phyloP scores from a whole-genome alignment of 2,113 vertebrate species.

The Anas platyrhynchos region DNA sequence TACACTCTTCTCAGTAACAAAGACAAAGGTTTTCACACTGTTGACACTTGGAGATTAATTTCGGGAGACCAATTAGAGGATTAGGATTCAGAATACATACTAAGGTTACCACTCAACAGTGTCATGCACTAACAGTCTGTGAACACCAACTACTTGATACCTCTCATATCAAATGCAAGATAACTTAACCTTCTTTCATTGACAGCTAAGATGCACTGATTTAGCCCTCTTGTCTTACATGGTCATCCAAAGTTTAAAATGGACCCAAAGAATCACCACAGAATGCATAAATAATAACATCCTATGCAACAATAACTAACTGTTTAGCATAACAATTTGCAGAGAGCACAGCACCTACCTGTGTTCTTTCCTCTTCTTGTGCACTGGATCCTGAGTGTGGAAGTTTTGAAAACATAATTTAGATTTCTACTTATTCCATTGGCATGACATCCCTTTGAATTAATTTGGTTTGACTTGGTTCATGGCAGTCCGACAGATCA shows the following conservation, averaged over 20 bases:
- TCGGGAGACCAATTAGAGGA: background rate
- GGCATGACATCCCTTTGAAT: background rate
- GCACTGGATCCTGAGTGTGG: background rate
- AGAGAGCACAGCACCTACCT: background rate
- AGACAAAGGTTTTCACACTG: background rate
- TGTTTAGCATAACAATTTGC: background rate
- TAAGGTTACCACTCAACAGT: background rate
- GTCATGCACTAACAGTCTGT: background rate
- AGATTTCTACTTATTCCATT: background rate
- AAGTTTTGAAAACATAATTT: background rate
- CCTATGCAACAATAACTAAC: background rate
- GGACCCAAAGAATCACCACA: background rate
- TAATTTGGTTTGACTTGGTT: slow-evolving; percentile 27
- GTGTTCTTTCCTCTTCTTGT: background rate
- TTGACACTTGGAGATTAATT: background rate
- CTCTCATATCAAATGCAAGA: background rate
- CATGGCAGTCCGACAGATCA: slow-evolving; percentile 17
- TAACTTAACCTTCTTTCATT: background rate
- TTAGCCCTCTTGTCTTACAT: background rate
- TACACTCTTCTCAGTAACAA: background rate
- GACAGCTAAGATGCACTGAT: background rate
- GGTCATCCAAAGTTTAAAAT: background rate
- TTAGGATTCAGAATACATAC: background rate
- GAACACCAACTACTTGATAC: background rate
- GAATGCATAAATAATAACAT: background rate